Conservation (phyloP, 2,797 vertebrate species). For the Pelobates cultripes region DNA sequence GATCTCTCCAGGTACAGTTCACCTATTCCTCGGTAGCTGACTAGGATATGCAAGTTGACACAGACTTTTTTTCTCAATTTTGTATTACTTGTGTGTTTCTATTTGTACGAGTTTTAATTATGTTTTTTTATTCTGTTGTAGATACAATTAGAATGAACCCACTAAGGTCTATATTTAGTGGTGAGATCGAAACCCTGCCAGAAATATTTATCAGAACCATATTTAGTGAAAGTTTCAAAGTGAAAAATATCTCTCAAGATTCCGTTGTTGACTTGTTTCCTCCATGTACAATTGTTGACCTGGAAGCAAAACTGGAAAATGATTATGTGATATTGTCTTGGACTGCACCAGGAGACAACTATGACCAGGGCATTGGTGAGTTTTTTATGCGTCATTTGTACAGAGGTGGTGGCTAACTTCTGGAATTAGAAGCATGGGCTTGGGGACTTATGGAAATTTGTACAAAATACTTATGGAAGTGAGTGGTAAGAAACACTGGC, state of each 20-base stretch:
- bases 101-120: no score
- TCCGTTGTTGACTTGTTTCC: slow-evolving; percentile 60
- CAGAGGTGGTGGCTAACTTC: no score
- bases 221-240: slow-evolving; percentile 62
- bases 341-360: slow-evolving; percentile 70
- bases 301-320: slow-evolving; percentile 59
- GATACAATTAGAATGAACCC: slow-evolving; percentile 67
- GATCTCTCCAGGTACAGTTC: no score
- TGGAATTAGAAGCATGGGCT: no score
- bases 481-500: no score
- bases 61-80: no score
- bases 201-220: slow-evolving; percentile 61
- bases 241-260: slow-evolving; percentile 42
- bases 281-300: slow-evolving; percentile 69
- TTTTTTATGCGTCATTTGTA: background rate
- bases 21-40: no score
- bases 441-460: no score
- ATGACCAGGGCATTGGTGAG: slow-evolving; percentile 69
- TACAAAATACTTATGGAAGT: no score
- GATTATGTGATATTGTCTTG: slow-evolving; percentile 64
- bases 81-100: no score
- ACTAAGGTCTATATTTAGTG: slow-evolving; percentile 50
- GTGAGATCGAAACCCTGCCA: slow-evolving; percentile 31
- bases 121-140: slow-evolving; percentile 31
- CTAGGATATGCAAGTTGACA: no score